Evolutionary conservation across 1,140 invertebrate genomes (phyloP).

Genomic region (Drosophila insularis): DNA sequence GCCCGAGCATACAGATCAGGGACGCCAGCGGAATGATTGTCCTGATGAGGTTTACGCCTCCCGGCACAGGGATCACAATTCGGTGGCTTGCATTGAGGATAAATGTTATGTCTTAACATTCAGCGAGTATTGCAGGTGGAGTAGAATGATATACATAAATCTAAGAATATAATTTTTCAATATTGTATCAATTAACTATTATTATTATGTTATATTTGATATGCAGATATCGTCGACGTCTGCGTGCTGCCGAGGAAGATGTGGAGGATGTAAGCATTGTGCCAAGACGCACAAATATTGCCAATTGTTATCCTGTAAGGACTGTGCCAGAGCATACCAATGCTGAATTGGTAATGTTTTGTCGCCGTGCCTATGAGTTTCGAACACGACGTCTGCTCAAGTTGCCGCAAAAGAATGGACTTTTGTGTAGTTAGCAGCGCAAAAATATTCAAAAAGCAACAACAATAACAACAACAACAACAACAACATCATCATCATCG

Average conservation of each 20-base stretch:
- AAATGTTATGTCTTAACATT: slow-evolving; percentile 98
- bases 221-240: slow-evolving; percentile 85
- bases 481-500: background rate
- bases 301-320: slow-evolving; percentile 70
- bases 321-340: slow-evolving; percentile 88
- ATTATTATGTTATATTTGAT: too few species aligned
- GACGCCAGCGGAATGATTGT: slow-evolving; percentile 89
- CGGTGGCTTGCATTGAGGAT: slow-evolving; percentile 98
- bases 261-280: slow-evolving; percentile 81
- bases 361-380: slow-evolving; percentile 97
- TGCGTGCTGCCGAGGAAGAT: slow-evolving; percentile 84
- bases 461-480: slow-evolving; percentile 3
- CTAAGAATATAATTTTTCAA: too few species aligned
- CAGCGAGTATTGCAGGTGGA: slow-evolving; percentile 97
- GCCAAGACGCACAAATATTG: slow-evolving; percentile 63
- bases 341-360: slow-evolving; percentile 95
- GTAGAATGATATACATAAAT: background rate
- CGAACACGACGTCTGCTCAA: slow-evolving; percentile 91
- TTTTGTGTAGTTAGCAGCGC: slow-evolving; percentile 36
- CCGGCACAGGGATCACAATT: slow-evolving; percentile 95
- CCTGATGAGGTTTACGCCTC: slow-evolving; percentile 97
- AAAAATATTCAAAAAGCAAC: background rate
- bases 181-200: too few species aligned
- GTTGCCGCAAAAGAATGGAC: slow-evolving; percentile 83
- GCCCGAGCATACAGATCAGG: slow-evolving; percentile 97